These are phyloP conservation scores for Achatina immaculata DNA, from an alignment of 1,140 invertebrate species.

Conservation along the genomic window DNA sequence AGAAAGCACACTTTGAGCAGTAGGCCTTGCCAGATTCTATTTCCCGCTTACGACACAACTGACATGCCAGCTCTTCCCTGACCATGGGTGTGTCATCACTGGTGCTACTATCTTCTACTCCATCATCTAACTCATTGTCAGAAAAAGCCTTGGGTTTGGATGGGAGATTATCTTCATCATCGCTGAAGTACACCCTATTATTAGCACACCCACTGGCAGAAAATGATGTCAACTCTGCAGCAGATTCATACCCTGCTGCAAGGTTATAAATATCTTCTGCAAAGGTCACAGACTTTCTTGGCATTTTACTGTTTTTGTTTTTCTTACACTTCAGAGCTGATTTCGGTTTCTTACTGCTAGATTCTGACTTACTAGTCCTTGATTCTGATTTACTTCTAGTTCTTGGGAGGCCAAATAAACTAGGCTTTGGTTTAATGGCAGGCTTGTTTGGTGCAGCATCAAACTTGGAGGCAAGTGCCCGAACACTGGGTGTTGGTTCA, in stretches of 20 bases:
- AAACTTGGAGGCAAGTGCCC: slow-evolving; percentile 55
- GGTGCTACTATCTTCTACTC: slow-evolving; percentile 48
- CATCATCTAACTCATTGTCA: slow-evolving; percentile 53
- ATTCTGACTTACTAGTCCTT: slow-evolving; percentile 61
- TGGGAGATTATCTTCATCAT: slow-evolving; percentile 51
- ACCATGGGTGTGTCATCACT: slow-evolving; percentile 46
- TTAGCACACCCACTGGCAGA: slow-evolving; percentile 5
- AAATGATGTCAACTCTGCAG: slow-evolving; percentile 35
- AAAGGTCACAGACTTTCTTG: slow-evolving; percentile 60
- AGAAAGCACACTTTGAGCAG: slow-evolving; percentile 57
- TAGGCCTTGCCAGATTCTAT: slow-evolving; percentile 46
- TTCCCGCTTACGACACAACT: slow-evolving; percentile 55
- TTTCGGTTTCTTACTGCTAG: slow-evolving; percentile 56
- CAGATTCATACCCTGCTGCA: slow-evolving; percentile 46
- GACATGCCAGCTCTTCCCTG: slow-evolving; percentile 49
- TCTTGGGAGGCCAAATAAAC: slow-evolving; percentile 7
- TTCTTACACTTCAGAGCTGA: slow-evolving; percentile 58
- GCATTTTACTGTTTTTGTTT: slow-evolving; percentile 39
- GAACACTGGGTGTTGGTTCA: slow-evolving; percentile 46
- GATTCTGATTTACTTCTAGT: slow-evolving; percentile 51
- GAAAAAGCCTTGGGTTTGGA: slow-evolving; percentile 37
- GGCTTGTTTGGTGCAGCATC: slow-evolving; percentile 36
- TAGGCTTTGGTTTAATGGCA: slow-evolving; percentile 18
- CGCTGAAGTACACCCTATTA: slow-evolving; percentile 54
- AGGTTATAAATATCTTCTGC: slow-evolving; percentile 51